phyloP scores from a whole-genome alignment of 1,140 invertebrate genomes.

The Cryptotermes secundus region DNA sequence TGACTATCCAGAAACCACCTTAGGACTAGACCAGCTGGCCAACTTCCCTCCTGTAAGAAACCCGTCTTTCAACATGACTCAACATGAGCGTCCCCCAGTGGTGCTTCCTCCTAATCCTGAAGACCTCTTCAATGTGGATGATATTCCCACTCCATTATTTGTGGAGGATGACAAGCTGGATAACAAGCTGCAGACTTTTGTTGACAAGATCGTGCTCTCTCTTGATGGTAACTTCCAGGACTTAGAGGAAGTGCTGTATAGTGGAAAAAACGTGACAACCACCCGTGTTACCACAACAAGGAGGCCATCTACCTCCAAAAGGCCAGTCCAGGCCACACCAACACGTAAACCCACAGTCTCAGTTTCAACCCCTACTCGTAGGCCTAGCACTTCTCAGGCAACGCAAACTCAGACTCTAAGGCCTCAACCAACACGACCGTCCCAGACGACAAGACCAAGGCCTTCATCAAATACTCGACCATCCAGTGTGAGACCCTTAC shows the following conservation, averaged over 20 bases:
- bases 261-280: conserved; percentile 32
- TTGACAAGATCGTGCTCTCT: conserved; percentile 78
- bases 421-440: background rate
- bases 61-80: conserved; percentile 71
- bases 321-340: conserved; percentile 29
- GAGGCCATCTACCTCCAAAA: conserved; percentile 31
- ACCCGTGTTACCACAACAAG: conserved; percentile 48
- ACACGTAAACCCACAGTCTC: conserved; percentile 20
- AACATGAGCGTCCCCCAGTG: conserved; percentile 28
- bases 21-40: conserved; percentile 63
- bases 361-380: background rate
- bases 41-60: conserved; percentile 83
- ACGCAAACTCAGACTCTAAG: background rate
- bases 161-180: conserved; percentile 72
- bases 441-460: conserved; percentile 14
- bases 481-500: background rate
- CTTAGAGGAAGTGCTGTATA: conserved; percentile 72
- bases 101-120: background rate
- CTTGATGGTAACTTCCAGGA: conserved; percentile 78
- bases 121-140: conserved; percentile 35
- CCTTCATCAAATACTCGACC: conserved; percentile 19
- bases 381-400: background rate
- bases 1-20: conserved; percentile 9
- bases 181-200: conserved; percentile 76
- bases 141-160: conserved; percentile 63